phyloP scores from a whole-genome alignment of 2,797 vertebrate genomes.

The Toxotes lorentzi region DNA sequence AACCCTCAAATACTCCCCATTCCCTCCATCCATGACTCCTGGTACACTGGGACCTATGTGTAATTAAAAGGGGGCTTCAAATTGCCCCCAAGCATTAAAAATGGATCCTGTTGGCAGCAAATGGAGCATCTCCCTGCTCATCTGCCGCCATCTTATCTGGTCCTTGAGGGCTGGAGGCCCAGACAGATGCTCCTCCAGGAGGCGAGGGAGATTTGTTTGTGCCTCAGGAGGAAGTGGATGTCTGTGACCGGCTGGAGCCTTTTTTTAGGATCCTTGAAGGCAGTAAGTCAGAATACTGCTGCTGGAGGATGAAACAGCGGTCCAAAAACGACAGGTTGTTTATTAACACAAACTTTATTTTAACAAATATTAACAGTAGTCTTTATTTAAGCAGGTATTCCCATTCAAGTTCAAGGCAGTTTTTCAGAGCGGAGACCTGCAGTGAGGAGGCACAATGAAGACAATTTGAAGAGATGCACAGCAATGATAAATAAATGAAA shows the following conservation, averaged over 20 bases:
- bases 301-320: background rate
- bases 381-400: background rate
- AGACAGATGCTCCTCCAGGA: slow-evolving; percentile 76
- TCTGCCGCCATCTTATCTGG: slow-evolving; percentile 47
- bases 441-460: background rate
- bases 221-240: slow-evolving; percentile 36
- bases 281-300: background rate
- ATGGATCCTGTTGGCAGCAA: slow-evolving; percentile 71
- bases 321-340: background rate
- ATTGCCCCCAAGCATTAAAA: slow-evolving; percentile 74
- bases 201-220: slow-evolving; percentile 20
- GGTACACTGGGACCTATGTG: slow-evolving; percentile 56
- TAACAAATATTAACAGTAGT: background rate
- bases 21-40: slow-evolving; percentile 56
- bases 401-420: no score
- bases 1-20: slow-evolving; percentile 27
- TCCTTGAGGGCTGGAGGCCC: slow-evolving; percentile 49
- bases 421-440: background rate
- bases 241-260: slow-evolving; percentile 14
- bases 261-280: slow-evolving; percentile 5
- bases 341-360: background rate
- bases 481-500: no score
- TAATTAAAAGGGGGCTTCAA: slow-evolving; percentile 71
- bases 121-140: slow-evolving; percentile 63
- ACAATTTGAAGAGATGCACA: background rate